Evolutionary conservation across 2,888 invertebrate species (phyloP).

Genomic region (Polyploca ridens): DNA sequence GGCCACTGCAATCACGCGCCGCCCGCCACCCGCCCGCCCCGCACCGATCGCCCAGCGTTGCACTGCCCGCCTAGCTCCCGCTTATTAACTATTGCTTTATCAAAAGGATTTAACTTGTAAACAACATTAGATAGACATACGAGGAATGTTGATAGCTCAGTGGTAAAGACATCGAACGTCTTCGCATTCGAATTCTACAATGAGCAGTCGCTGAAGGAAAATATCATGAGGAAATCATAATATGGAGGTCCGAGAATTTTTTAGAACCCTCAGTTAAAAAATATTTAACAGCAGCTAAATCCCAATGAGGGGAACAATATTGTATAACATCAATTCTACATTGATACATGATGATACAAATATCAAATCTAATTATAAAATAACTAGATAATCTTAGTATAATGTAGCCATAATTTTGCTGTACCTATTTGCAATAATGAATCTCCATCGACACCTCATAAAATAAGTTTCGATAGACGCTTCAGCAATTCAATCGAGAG

Average conservation of each 20-base stretch:
- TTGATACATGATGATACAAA: too few relatives aligned
- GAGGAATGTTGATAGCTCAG: too few relatives aligned
- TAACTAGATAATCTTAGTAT: neutral
- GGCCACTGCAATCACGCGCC: slow-evolving; percentile 81
- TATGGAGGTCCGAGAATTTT: too few relatives aligned
- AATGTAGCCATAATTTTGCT: neutral
- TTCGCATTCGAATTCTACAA: too few relatives aligned
- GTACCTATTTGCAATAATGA: slow-evolving; percentile 41
- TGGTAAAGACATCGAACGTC: too few relatives aligned
- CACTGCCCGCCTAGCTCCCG: slow-evolving; percentile 13
- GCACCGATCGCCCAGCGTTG: slow-evolving; percentile 25
- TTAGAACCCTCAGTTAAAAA: too few relatives aligned
- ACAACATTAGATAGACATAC: neutral
- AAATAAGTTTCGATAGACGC: slow-evolving; percentile 67
- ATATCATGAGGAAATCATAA: too few relatives aligned
- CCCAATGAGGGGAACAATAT: too few relatives aligned
- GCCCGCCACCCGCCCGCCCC: slow-evolving; percentile 32
- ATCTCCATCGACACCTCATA: slow-evolving; percentile 62
- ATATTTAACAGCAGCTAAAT: too few relatives aligned
- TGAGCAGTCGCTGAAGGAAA: too few relatives aligned
- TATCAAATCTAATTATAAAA: slow-evolving; percentile 12
- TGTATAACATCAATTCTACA: too few relatives aligned
- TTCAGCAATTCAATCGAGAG: slow-evolving; percentile 71
- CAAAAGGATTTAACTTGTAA: neutral
- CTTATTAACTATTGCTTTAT: neutral